Evolutionary conservation across 2,797 vertebrate species (phyloP).

Genomic region (Platyrinchus mystaceus): DNA sequence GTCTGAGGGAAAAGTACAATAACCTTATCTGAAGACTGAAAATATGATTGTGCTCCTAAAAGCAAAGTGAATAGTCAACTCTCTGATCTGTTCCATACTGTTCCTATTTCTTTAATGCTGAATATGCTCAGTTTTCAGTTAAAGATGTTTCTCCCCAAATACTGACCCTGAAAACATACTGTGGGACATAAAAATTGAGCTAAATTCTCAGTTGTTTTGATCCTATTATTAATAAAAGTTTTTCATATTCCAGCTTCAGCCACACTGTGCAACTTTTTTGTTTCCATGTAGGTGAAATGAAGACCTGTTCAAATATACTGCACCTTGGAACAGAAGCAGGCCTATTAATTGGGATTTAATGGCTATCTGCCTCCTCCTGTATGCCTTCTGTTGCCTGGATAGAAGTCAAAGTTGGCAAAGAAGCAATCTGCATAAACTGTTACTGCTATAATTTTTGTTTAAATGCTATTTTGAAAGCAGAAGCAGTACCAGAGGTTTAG

Average conservation of each 20-base stretch:
- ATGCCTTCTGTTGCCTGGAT: background rate
- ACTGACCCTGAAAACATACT: background rate
- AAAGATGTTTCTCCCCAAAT: background rate
- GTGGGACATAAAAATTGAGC: background rate
- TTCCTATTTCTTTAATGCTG: background rate
- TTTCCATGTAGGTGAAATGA: background rate
- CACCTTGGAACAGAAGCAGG: background rate
- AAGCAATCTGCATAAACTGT: background rate
- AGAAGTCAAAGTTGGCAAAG: background rate
- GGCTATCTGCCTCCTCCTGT: background rate
- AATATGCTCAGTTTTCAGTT: background rate
- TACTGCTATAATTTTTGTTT: background rate
- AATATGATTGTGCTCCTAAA: background rate
- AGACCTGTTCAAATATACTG: background rate
- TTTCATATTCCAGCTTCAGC: background rate
- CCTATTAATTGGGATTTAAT: background rate
- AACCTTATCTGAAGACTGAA: background rate
- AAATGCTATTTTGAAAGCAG: conserved; percentile 14
- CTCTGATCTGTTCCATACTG: background rate
- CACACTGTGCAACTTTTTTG: background rate
- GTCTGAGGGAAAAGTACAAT: background rate
- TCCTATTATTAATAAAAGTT: background rate
- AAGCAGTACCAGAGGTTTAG: background rate
- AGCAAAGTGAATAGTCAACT: background rate
- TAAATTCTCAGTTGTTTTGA: background rate